A percentile compares a stretch with the other conserved stretches of the same genome.
These are phyloP conservation scores for Fulmarus glacialis DNA, from an alignment of 2,113 vertebrate genomes.

Conservation along the genomic window DNA sequence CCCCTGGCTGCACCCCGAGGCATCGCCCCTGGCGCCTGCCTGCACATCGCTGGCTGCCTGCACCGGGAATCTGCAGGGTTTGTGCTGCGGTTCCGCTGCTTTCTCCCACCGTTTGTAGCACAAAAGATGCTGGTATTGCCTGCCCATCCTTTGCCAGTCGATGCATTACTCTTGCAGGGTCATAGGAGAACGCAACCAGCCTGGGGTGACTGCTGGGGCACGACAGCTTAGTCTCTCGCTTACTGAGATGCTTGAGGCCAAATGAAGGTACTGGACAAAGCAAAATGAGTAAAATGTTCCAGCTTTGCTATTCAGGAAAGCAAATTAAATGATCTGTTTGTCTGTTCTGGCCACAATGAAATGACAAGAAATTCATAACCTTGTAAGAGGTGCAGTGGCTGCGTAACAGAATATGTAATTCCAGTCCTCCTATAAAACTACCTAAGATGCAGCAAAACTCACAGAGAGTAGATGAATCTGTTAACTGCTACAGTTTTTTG, in stretches of 20 bases:
- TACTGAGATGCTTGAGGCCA: background rate
- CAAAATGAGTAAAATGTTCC: background rate
- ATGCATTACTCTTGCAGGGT: background rate
- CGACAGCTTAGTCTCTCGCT: accelerated
- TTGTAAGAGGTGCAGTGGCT: background rate
- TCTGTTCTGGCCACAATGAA: background rate
- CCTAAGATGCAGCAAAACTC: background rate
- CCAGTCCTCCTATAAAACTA: background rate
- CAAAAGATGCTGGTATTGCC: background rate
- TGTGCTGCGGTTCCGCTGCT: background rate
- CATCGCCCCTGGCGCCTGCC: accelerated
- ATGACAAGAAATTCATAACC: background rate
- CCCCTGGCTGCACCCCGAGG: background rate
- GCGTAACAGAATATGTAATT: background rate
- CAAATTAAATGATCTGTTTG: background rate
- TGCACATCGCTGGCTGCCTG: background rate
- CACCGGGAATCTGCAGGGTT: too few species aligned
- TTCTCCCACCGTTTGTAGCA: background rate
- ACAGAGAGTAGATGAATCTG: background rate
- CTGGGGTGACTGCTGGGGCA: background rate
- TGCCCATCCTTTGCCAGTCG: background rate
- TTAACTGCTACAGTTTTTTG: background rate
- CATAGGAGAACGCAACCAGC: background rate
- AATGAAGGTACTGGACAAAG: background rate
- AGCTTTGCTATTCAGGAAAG: background rate